Conservation (phyloP, 2,888 invertebrate genomes). For the Cantharis lateralis region DNA sequence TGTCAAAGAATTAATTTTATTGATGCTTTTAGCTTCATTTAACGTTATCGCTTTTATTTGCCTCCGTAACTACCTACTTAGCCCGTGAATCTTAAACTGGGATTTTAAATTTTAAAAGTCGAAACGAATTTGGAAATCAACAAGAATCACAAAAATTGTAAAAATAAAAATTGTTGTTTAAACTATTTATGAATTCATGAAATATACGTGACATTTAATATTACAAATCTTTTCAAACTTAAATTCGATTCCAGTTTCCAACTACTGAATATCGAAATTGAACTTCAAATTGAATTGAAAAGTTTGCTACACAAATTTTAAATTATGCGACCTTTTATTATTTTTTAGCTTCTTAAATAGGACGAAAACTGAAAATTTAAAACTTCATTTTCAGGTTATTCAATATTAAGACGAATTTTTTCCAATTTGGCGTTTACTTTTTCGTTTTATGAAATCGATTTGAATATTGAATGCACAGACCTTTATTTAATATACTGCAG, state of each 20-base stretch:
- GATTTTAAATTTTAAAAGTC: not conserved
- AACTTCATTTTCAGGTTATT: constrained; percentile 30
- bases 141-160: not conserved
- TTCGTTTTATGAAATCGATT: constrained; percentile 14
- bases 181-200: constrained; percentile 18
- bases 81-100: not conserved
- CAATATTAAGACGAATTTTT: constrained; percentile 12
- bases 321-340: constrained; percentile 30
- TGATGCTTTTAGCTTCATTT: constrained; percentile 14
- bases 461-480: constrained; percentile 18
- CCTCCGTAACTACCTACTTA: not conserved
- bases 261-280: constrained; percentile 32
- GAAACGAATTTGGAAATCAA: not conserved
- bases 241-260: constrained; percentile 30
- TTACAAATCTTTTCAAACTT: constrained; percentile 32
- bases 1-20: constrained; percentile 23
- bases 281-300: constrained; percentile 30
- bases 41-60: constrained; percentile 2
- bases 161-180: not conserved
- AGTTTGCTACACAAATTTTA: constrained; percentile 31
- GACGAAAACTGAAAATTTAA: constrained; percentile 19
- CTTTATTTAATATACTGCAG: not conserved
- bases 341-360: constrained; percentile 10
- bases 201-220: constrained; percentile 31
- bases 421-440: constrained; percentile 18